Percentiles rank a stretch among this genome's conserved stretches.
phyloP scores from a whole-genome alignment of 1,140 invertebrate species.

The Caenorhabditis remanei region DNA sequence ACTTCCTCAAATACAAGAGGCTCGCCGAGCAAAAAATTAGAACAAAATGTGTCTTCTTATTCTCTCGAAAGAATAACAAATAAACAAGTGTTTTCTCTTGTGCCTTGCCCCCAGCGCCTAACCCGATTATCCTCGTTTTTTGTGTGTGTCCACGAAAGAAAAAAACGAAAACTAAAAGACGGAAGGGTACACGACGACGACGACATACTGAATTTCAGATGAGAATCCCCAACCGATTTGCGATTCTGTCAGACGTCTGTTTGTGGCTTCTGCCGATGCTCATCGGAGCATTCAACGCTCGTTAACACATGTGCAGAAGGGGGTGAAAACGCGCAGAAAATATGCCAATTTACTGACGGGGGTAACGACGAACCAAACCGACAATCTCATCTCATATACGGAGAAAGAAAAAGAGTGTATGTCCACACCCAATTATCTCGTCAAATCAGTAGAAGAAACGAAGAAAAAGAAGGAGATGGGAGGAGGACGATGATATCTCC shows the following conservation, averaged over 20 bases:
- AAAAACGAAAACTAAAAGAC: not conserved
- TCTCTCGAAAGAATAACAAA: constrained; percentile 20
- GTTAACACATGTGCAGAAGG: not conserved
- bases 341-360: too few species aligned
- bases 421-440: constrained; percentile 14
- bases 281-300: not conserved
- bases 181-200: not conserved
- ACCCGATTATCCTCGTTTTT: constrained; percentile 16
- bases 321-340: too few species aligned
- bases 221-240: not conserved
- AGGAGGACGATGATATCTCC: not conserved
- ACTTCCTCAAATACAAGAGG: too few species aligned
- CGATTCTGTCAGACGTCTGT: not conserved
- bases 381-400: not conserved
- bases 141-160: not conserved
- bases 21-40: too few species aligned
- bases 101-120: not conserved
- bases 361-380: too few species aligned
- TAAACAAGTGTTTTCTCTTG: constrained; percentile 12
- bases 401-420: not conserved
- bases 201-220: constrained; percentile 17
- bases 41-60: too few species aligned
- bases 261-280: too few species aligned
- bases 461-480: not conserved
- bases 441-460: not conserved